Base-by-base conservation (phyloP, 2,113 vertebrate species). In the Amblyornis subalaris region DNA sequence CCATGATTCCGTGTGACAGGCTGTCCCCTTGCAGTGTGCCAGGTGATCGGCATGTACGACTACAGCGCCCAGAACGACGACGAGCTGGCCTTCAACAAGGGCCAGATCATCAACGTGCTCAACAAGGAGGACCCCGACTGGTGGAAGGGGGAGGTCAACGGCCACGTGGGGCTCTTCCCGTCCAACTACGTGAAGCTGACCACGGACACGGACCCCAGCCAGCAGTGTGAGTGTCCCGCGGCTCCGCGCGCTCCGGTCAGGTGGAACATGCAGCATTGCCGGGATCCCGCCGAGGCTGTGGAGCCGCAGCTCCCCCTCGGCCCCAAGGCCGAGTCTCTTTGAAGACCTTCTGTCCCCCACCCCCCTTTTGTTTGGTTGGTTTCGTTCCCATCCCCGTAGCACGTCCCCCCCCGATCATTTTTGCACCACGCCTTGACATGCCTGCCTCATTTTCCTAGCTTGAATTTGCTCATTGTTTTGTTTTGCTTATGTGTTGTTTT, bases 401-500 rank as follows among this genome's bases (percentile, higher is more conserved):
- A 98, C 97, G 97, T 69, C 89, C 73, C 3, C 21, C 2, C 47
- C 50, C n/a, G 6, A 95, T 96, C 97, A 94, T 97, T 98, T 98
- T 97, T 96, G 97, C 97, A 95, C 97, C 98, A 93, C 93, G 97
- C 97, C 97, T 98, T 35, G 94, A 97, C 97, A 94, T 90, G 97
- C 97, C 98, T 97, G 96, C 97, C 96, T 98, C 98, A 96, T 98
- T 98, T 97, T 97, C 97, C 97, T 85, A 96, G 98, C 98, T 98
- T 98, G 98, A 96, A 98, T 98, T 99, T 98, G 98, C 98, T 98
- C 98, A 98, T 98, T 98, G 98, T 98, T 98, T 98, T 98, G 97
- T 99, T 99, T 99, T 99, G 99, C 99, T 99, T 99, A 99, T 99
- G 99, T 99, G 99, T 99, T 99, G 99, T 99, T 99, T 99, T 99